Evolutionary conservation across 2,888 invertebrate species (phyloP).

Genomic region (Chironomus tentans): DNA sequence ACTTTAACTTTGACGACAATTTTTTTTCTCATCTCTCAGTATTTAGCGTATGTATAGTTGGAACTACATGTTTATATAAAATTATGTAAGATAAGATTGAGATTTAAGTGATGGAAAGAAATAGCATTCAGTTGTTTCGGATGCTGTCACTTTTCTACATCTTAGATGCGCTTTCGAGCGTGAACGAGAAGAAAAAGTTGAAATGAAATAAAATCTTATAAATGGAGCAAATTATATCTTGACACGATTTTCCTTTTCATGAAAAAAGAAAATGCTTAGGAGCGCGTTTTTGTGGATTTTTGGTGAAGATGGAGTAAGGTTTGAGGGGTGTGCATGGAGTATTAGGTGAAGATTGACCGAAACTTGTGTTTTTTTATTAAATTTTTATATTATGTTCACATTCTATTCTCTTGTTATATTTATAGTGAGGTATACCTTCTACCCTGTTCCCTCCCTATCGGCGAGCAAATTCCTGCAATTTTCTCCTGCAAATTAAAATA

Average conservation of each 20-base stretch:
- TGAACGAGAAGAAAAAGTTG: neutral
- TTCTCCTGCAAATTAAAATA: too few species aligned
- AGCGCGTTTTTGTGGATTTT: neutral
- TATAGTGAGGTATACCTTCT: too few species aligned
- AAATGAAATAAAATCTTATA: neutral
- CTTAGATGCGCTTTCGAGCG: slow-evolving; percentile 5
- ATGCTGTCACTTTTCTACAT: neutral
- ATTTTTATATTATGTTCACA: too few species aligned
- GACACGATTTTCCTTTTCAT: slow-evolving; percentile 25
- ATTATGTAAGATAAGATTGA: neutral
- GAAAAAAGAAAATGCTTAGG: neutral
- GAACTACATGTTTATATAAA: neutral
- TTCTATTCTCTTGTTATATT: too few species aligned
- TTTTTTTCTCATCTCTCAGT: neutral
- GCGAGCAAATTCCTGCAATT: too few species aligned
- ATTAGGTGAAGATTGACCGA: too few species aligned
- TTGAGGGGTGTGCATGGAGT: too few species aligned
- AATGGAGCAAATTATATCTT: slow-evolving; percentile 27
- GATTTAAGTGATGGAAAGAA: neutral
- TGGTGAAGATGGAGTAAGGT: too few species aligned
- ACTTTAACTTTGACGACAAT: slow-evolving; percentile 23
- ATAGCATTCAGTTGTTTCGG: neutral
- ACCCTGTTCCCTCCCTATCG: too few species aligned
- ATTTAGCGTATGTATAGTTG: neutral
- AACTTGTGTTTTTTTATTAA: too few species aligned